Evolutionary conservation across 2,888 invertebrate genomes (phyloP), one percentile per base, ranked within the genome.

Genomic region (Lutraria lutraria): DNA sequence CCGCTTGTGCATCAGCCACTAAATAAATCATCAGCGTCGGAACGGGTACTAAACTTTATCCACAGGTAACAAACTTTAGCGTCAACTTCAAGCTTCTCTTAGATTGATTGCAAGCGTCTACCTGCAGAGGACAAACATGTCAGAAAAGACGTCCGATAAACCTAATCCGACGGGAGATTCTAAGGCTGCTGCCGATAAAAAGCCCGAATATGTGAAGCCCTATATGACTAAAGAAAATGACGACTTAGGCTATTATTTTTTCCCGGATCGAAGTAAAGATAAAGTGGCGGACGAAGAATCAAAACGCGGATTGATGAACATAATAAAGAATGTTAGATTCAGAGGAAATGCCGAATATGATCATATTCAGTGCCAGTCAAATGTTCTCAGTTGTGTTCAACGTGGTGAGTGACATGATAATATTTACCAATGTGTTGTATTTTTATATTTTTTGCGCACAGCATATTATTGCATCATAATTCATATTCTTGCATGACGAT

Each of bases 221-320:
- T 85, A 81, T 16, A 34, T n/a, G 31, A 43, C 54, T 2, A 80
- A n/a, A 25, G 34, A 54, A 25, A 79, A 86, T 52, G 91, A 92
- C 53, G 91, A 92, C 80, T 83, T 81, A 54, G 91, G 91, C 4
- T 92, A 83, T 72, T 92, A 89, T 68, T 92, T 92, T 72, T 92
- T 81, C 29, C 91, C 91, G 8, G 54, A 31, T 10, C 83, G 91
- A 63, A 81, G 53, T 31, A 31, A 54, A 63, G 89, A 86, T 8
- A 54, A 89, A 72, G 81, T 86, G 1, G 60, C 56, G 2, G 54
- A 79, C 31, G 53, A 43, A n/a, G 83, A 76, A 29, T 52, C 29
- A 1, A 53, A 25, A 52, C 19, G n/a, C 13, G 1, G 15, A 6
- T 81, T 52, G 12, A 52, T 21, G 53, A 43, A 52, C n/a, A n/a